Conservation (phyloP, 2,113 vertebrate species). For the Hemichromis elongatus region DNA sequence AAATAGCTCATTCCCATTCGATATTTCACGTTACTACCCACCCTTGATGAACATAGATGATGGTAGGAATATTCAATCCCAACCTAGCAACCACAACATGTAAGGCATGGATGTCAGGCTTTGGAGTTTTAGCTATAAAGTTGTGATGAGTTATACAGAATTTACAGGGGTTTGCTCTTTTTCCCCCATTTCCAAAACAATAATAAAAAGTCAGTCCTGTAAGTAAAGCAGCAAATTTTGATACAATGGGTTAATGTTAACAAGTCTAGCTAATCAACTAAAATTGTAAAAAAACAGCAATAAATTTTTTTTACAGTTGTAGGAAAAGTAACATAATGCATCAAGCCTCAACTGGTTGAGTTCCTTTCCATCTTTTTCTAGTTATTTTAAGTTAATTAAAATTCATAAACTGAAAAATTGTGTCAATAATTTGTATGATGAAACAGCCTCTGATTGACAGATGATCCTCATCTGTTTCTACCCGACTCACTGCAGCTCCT, state of each 20-base stretch:
- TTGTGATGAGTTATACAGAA: neutral
- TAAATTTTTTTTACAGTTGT: too few relatives aligned
- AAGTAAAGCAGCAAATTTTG: neutral
- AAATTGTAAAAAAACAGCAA: too few relatives aligned
- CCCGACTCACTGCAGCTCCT: conserved; percentile 80
- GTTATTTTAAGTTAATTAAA: too few relatives aligned
- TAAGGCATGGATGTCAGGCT: neutral
- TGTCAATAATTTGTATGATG: too few relatives aligned
- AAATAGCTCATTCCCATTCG: neutral
- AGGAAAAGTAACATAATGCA: too few relatives aligned
- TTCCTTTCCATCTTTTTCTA: too few relatives aligned
- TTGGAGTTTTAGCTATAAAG: neutral
- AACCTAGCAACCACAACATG: neutral
- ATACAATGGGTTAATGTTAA: too few relatives aligned
- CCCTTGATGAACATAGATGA: neutral
- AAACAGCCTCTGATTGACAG: neutral
- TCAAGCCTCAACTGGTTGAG: too few relatives aligned
- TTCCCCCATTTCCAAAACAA: neutral
- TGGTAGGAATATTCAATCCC: neutral
- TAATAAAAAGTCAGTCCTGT: neutral
- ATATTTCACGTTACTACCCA: neutral
- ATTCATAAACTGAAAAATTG: conserved; percentile 65
- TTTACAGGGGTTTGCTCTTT: neutral
- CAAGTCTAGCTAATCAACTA: too few relatives aligned
- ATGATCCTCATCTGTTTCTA: conserved; percentile 87